Base-by-base conservation (phyloP, 2,888 invertebrate species). In the Capitulum mitella region DNA sequence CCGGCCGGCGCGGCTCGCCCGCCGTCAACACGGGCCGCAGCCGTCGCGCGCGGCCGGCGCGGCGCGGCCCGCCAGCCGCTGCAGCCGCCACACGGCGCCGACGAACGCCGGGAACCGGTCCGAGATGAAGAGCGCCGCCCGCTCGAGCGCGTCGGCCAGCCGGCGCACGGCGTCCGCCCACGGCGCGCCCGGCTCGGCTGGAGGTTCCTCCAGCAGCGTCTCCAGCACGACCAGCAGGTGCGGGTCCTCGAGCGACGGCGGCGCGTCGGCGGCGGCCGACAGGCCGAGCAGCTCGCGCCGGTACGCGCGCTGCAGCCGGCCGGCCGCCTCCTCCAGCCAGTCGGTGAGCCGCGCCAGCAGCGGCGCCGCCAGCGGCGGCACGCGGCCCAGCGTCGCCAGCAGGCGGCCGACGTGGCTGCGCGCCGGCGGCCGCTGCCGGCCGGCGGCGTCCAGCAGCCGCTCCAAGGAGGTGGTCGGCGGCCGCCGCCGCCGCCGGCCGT, bases 351-450 rank as follows among this genome's bases (percentile, higher is more conserved):
- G 70, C 3, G 26, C 8, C 70, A 70, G 70, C 37, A 70, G 70
- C 40, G 70, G 70, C 40, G 70, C 40, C 26, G 70, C 70, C 70
- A 70, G 70, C 70, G 10, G 26, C 70, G 70, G 70, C 40, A 70
- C 70, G 37, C 34, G 6, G 26, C 29, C 70, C 70, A 70, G 70
- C 70, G 37, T 10, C 70, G 40, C 40, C 37, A 22, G 10, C 40
- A 70, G 40, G 40, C 70, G 70, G 70, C 70, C 3, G 26, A 34
- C 26, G 22, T 70, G 70, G n/a, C 70, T 40, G 37, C 40, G 70
- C 40, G 1, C 26, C 26, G 19, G 70, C 26, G 70, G 26, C 22
- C 70, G 37, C 26, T 3, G 22, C 26, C 40, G 26, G 70, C 2
- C 70, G 40, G 37, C 70, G 34, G 22, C 70, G 70, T 5, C 26